Conservation (phyloP, 2,113 vertebrate genomes). For the Solea senegalensis region DNA sequence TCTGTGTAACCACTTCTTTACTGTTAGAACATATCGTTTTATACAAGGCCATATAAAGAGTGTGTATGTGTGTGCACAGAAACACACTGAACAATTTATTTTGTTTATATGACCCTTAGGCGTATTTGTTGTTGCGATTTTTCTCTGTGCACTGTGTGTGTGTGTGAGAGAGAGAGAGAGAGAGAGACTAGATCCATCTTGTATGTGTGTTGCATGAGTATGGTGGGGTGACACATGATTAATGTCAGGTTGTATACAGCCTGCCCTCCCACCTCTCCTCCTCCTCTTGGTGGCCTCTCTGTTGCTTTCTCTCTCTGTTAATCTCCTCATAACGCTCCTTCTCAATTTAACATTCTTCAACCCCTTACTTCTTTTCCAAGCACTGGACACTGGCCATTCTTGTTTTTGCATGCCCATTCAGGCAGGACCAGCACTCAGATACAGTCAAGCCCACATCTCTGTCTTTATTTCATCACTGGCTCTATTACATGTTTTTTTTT, state of each 20-base stretch:
- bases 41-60: slow-evolving; percentile 5
- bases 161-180: slow-evolving; percentile 1
- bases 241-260: slow-evolving; percentile 58
- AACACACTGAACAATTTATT: slow-evolving; percentile 39
- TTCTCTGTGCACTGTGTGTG: slow-evolving; percentile 8
- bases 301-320: slow-evolving; percentile 14
- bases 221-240: slow-evolving; percentile 65
- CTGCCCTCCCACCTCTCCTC: slow-evolving; percentile 41
- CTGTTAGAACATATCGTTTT: slow-evolving; percentile 31
- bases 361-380: slow-evolving; percentile 4
- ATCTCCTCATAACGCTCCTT: slow-evolving; percentile 26
- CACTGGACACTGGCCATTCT: not conserved
- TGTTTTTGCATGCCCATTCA: slow-evolving; percentile 26
- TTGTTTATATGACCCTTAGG: slow-evolving; percentile 44
- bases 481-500: slow-evolving; percentile 63
- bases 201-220: slow-evolving; percentile 43
- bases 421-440: slow-evolving; percentile 25
- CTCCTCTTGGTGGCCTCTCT: slow-evolving; percentile 67
- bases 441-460: slow-evolving; percentile 35
- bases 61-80: not conserved
- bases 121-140: slow-evolving; percentile 29
- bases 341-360: slow-evolving; percentile 16
- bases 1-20: slow-evolving; percentile 19
- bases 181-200: slow-evolving; percentile 32
- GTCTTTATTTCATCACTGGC: slow-evolving; percentile 75